A percentile compares a stretch with the other conserved stretches of the same genome.
These are phyloP conservation scores for Pandion haliaetus DNA, from an alignment of 2,113 vertebrate species.

Conservation along the genomic window DNA sequence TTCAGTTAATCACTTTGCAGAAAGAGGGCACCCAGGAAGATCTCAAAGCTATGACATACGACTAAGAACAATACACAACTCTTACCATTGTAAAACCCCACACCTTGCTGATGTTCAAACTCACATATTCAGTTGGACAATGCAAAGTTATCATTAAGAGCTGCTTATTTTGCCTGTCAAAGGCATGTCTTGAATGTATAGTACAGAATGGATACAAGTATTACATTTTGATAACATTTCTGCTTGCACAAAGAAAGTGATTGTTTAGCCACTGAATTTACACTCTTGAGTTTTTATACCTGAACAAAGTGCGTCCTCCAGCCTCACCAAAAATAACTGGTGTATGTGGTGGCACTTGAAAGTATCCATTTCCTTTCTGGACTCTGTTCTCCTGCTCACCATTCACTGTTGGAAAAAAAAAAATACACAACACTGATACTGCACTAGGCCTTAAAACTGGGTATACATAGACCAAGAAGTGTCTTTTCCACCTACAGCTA, in stretches of 20 bases:
- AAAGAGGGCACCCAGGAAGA: not conserved
- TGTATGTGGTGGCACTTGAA: slow-evolving; percentile 98
- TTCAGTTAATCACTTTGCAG: not conserved
- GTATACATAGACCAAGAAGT: not conserved
- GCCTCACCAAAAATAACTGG: slow-evolving; percentile 98
- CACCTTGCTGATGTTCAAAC: not conserved
- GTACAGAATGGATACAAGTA: not conserved
- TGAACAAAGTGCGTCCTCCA: slow-evolving; percentile 94
- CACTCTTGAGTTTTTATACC: slow-evolving; percentile 68
- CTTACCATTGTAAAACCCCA: not conserved
- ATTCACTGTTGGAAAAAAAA: slow-evolving; percentile 79
- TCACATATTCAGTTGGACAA: not conserved
- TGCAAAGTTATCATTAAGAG: not conserved
- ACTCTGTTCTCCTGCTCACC: slow-evolving; percentile 94
- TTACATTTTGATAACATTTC: not conserved
- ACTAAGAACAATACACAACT: not conserved
- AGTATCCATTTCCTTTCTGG: slow-evolving; percentile 98
- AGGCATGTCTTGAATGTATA: not conserved
- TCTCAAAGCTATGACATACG: not conserved
- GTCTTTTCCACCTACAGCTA: not conserved
- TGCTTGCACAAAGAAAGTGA: not conserved
- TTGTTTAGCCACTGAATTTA: not conserved
- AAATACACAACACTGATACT: not conserved
- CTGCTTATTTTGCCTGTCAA: not conserved
- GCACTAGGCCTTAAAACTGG: not conserved